A percentile compares a stretch with the other conserved stretches of the same genome.
phyloP scores from a whole-genome alignment of 1,140 invertebrate species.

The Drosophila sulfurigaster region DNA sequence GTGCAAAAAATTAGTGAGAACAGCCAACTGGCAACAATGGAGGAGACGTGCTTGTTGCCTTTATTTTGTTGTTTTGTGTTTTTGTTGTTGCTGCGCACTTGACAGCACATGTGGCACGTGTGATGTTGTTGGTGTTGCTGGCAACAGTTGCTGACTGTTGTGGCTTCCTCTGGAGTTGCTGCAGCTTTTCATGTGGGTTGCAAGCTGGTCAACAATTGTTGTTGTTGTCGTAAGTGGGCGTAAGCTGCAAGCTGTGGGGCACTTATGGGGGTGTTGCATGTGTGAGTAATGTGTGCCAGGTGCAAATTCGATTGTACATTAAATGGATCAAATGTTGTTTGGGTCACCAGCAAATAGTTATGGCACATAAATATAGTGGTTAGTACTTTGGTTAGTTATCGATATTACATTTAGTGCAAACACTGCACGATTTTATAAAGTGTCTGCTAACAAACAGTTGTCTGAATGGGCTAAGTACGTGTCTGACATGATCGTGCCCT shows the following conservation, averaged over 20 bases:
- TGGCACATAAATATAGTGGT: too few species aligned
- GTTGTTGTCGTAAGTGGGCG: slow-evolving; percentile 26
- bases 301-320: slow-evolving; percentile 58
- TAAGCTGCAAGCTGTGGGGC: not conserved
- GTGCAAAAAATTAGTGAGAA: slow-evolving; percentile 42
- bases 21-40: slow-evolving; percentile 51
- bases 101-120: slow-evolving; percentile 78
- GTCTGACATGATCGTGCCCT: not conserved
- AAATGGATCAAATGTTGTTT: slow-evolving; percentile 27
- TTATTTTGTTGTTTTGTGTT: not conserved
- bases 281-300: slow-evolving; percentile 52
- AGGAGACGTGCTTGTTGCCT: slow-evolving; percentile 50
- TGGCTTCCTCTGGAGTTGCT: slow-evolving; percentile 1
- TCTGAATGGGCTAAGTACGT: slow-evolving; percentile 42
- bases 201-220: slow-evolving; percentile 17
- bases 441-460: slow-evolving; percentile 9
- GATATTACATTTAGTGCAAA: too few species aligned
- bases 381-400: too few species aligned
- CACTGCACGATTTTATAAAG: not conserved
- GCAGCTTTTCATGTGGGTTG: slow-evolving; percentile 23
- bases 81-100: slow-evolving; percentile 67
- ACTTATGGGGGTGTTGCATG: slow-evolving; percentile 34
- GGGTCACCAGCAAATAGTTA: too few species aligned
- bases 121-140: slow-evolving; percentile 45
- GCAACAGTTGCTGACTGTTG: slow-evolving; percentile 11